Evolutionary conservation across 2,888 invertebrate species (phyloP).

Genomic region (Ceraclea dissimilis): DNA sequence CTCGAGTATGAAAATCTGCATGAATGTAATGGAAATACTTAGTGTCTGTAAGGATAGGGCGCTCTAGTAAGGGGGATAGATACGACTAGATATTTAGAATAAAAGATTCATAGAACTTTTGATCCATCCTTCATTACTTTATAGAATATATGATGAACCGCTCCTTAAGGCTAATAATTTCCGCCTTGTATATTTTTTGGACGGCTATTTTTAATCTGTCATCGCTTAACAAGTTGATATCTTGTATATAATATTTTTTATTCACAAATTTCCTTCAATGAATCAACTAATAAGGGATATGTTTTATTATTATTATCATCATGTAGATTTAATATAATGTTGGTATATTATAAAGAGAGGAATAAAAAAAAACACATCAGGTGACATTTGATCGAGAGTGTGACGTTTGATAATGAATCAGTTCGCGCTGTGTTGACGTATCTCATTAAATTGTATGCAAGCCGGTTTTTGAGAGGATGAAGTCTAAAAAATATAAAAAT

Average conservation of each 20-base stretch:
- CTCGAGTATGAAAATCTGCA: too few relatives aligned
- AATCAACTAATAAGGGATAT: neutral
- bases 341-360: neutral
- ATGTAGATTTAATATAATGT: too few relatives aligned
- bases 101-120: too few relatives aligned
- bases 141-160: neutral
- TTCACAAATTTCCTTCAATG: neutral
- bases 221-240: neutral
- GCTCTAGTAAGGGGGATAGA: too few relatives aligned
- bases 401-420: conserved; percentile 19
- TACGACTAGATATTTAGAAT: too few relatives aligned
- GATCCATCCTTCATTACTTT: too few relatives aligned
- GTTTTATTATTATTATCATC: neutral
- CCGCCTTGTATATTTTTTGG: neutral
- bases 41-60: too few relatives aligned
- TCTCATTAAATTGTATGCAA: conserved; percentile 16
- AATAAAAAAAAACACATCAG: neutral
- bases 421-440: conserved; percentile 15
- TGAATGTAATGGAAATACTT: too few relatives aligned
- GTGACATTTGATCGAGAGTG: conserved; percentile 1
- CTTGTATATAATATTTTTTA: neutral
- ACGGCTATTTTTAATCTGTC: neutral
- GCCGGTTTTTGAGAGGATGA: conserved; percentile 7
- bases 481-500: neutral
- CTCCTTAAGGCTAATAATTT: neutral